Evolutionary conservation across 2,797 vertebrate genomes (phyloP).

Genomic region (Pogoniulus pusillus): DNA sequence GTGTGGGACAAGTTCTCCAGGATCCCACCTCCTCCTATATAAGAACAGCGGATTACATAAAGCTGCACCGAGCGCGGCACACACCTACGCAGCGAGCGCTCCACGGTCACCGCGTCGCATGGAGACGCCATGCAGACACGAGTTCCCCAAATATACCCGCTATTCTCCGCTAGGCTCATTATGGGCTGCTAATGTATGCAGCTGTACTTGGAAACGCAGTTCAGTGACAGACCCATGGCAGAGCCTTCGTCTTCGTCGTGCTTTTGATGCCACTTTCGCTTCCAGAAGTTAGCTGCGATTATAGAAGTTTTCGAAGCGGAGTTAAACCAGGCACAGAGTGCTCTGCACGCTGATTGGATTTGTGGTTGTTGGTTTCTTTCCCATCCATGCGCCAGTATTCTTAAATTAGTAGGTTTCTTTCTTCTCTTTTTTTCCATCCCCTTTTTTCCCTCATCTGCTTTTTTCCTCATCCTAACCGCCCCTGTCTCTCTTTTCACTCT

Average conservation of each 20-base stretch:
- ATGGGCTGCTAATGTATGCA: neutral
- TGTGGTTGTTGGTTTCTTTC: too few species aligned
- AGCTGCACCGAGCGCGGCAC: neutral
- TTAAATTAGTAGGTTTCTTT: neutral
- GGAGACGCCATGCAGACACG: neutral
- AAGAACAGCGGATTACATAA: neutral
- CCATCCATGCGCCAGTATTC: neutral
- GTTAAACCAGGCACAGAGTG: neutral
- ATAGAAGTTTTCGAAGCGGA: neutral
- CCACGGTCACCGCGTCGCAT: accelerated
- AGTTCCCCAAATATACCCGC: neutral
- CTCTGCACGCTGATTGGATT: neutral
- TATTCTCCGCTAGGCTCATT: neutral
- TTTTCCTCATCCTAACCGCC: neutral
- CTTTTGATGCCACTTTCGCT: neutral
- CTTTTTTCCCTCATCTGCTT: neutral
- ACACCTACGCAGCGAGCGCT: neutral
- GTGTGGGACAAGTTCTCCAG: neutral
- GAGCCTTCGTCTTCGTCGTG: neutral
- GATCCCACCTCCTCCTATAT: neutral
- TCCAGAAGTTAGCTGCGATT: neutral
- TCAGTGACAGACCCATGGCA: neutral
- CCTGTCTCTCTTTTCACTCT: accelerated
- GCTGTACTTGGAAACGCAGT: neutral
- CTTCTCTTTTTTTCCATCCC: neutral